These are phyloP conservation scores for Elephas maximus DNA, from an alignment of 2,113 vertebrate genomes.

Conservation along the genomic window DNA sequence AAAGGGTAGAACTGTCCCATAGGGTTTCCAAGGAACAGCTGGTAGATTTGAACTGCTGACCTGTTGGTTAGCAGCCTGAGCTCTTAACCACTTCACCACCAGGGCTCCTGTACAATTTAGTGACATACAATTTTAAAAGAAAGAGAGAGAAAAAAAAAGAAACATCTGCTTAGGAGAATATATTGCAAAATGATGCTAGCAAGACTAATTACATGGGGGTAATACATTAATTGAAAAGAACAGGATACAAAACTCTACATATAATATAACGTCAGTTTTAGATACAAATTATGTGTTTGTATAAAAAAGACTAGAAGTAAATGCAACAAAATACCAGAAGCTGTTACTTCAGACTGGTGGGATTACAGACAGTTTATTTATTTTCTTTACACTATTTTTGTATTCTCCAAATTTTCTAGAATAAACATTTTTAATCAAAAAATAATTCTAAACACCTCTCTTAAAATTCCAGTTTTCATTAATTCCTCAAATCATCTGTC, in stretches of 20 bases:
- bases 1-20: too few relatives aligned
- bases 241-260: not conserved
- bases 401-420: slow-evolving; percentile 43
- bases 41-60: too few relatives aligned
- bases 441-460: not conserved
- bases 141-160: not conserved
- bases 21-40: too few relatives aligned
- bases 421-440: not conserved
- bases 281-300: not conserved
- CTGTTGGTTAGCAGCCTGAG: too few relatives aligned
- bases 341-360: not conserved
- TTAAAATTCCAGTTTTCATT: slow-evolving; percentile 35
- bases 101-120: too few relatives aligned
- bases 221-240: slow-evolving; percentile 10
- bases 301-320: not conserved
- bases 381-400: not conserved
- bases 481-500: not conserved
- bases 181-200: not conserved
- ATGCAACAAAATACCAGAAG: not conserved
- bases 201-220: not conserved
- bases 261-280: not conserved
- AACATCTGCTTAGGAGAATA: not conserved
- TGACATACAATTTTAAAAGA: not conserved
- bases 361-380: not conserved
- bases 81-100: too few relatives aligned